phyloP scores from a whole-genome alignment of 1,140 invertebrate species.

The Drosophila tani region DNA sequence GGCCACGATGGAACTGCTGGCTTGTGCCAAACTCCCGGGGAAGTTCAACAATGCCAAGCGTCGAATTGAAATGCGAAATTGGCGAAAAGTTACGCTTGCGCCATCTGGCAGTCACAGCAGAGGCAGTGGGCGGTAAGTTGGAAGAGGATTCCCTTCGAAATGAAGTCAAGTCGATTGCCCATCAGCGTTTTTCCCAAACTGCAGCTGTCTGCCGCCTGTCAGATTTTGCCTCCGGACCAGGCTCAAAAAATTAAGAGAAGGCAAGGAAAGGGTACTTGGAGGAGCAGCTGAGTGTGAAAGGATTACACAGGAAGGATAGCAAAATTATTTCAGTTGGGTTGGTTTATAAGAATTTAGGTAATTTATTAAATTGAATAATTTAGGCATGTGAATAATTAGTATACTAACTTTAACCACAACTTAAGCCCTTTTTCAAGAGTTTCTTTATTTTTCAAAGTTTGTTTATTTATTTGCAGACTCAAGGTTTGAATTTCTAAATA shows the following conservation, averaged over 20 bases:
- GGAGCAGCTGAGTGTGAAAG: neutral
- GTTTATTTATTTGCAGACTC: too few relatives aligned
- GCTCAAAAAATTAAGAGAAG: conserved; percentile 9
- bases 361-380: neutral
- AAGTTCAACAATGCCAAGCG: conserved; percentile 62
- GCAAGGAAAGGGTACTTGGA: neutral
- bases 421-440: neutral
- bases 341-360: too few relatives aligned
- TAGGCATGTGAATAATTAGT: neutral
- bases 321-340: too few relatives aligned
- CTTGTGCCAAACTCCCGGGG: conserved; percentile 6
- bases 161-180: conserved; percentile 73
- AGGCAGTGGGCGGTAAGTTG: neutral
- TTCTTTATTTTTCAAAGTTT: too few relatives aligned
- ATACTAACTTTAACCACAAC: neutral
- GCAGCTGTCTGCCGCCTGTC: conserved; percentile 71
- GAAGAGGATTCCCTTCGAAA: conserved; percentile 29
- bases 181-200: conserved; percentile 72
- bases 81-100: conserved; percentile 57
- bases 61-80: conserved; percentile 68
- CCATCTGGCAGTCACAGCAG: conserved; percentile 35
- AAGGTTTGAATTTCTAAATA: too few relatives aligned
- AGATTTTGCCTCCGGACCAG: conserved; percentile 23
- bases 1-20: neutral
- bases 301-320: neutral